Base-by-base conservation (phyloP, 2,888 invertebrate species). In the Acanthosoma haemorrhoidale region DNA sequence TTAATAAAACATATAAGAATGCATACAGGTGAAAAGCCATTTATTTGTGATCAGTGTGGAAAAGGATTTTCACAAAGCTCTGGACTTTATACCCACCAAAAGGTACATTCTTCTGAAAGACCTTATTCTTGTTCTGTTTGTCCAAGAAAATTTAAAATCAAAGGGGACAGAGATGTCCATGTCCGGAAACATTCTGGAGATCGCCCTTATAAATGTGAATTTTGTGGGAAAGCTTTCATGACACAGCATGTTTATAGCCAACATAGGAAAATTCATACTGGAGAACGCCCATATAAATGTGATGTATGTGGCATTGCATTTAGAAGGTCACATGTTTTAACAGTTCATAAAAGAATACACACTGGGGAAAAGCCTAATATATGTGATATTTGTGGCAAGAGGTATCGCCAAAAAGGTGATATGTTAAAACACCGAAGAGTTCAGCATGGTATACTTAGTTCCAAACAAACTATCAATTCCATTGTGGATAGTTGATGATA, bases 361-460 rank as follows among this genome's bases (percentile, higher is more conserved):
- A 76, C 76, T 0, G 82, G 82, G 2, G 81, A 81, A 71, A 78
- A 78, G 71, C 79, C 81, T 3, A 79, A 80, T 73, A 78, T 80
- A 51, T 82, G 82, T 75, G 80, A 82, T 74, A 78, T 82, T 61
- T 82, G 82, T 74, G 80, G 80, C 72, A 81, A 81, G 75, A 79
- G 80, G 25, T 82, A 74, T 36, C 70, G 75, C 4, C 75, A 75
- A 59, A 75, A 75, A 66, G 74, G 75, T n/a, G 75, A 75, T 43
- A 75, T 75, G 74, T 59, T 75, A 15, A 75, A 75, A 43, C 75
- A 75, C 68, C 61, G 72, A 18, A 60, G 75, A 32, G 70, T 74
- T 6, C 74, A 74, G 43, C 75, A 75, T 60, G 73, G 72, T 18
- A 57, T 67, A n/a, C n/a, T 67, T 68, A 32, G 71, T 59, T n/a